phyloP scores from a whole-genome alignment of 2,797 vertebrate species.

The Sebastes kiyomatsui region DNA sequence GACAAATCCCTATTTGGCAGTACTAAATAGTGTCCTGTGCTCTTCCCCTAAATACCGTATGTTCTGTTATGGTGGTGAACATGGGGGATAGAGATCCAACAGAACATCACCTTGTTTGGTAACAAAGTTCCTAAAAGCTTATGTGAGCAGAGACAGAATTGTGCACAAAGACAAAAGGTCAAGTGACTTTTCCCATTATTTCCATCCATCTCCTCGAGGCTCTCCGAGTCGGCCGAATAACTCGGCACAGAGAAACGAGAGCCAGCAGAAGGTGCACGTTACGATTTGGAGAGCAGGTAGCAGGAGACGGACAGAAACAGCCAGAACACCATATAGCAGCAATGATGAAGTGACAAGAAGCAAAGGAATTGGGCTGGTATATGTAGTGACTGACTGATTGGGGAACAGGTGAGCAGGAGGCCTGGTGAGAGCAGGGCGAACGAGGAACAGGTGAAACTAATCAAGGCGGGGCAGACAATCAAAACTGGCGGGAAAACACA shows the following conservation, averaged over 20 bases:
- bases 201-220: background rate
- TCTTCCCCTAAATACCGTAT: background rate
- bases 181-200: background rate
- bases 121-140: slow-evolving; percentile 3
- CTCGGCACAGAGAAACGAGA: background rate
- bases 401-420: too few relatives aligned
- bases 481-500: too few relatives aligned
- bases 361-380: too few relatives aligned
- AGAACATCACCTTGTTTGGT: slow-evolving; percentile 35
- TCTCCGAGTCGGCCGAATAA: background rate
- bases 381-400: too few relatives aligned
- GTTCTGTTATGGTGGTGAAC: background rate
- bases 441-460: too few relatives aligned
- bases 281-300: background rate
- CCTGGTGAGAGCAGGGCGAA: too few relatives aligned
- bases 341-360: too few relatives aligned
- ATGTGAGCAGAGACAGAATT: background rate
- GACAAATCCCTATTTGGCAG: background rate
- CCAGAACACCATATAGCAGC: background rate
- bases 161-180: slow-evolving; percentile 6
- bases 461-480: too few relatives aligned
- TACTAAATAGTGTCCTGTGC: background rate
- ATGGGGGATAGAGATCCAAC: background rate
- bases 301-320: background rate
- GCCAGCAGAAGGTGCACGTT: background rate